Base-by-base conservation (phyloP, 1,140 invertebrate genomes). In the Heterodera carotae region DNA sequence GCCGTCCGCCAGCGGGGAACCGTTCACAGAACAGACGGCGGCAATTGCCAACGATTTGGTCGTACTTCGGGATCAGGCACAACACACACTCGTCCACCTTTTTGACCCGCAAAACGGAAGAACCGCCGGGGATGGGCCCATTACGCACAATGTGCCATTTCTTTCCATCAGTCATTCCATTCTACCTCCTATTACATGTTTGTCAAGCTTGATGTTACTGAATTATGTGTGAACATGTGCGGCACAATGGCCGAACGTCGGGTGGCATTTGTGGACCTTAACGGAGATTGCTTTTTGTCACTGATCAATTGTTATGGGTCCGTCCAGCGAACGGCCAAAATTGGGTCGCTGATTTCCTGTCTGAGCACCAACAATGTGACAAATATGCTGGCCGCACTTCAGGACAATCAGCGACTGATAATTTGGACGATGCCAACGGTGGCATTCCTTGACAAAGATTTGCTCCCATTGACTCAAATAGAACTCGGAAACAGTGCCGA, bases 71-170 rank as follows among this genome's bases (percentile, higher is more conserved):
- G 93, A 95, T 89, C 92, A 93, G 84, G 90, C 88, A 60, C 93
- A 95, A 88, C 89, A 91, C 76, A 94, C 93, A 91, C 92, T 92
- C 34, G 89, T 96, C 43, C 93, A 95, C 82, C 90, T 96, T n/a
- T 92, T 94, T 86, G 94, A 97, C 87, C 89, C 94, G 15, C 85
- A 91, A 80, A 91, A 91, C 88, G 91, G 91, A 83, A 91, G 93
- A 89, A 88, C 91, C 79, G 86, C 92, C 82, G 89, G 91, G 83
- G 93, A 94, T 87, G 91, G 91, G 27, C 91, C 91, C 89, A 89
- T 90, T 39, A 87, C 77, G 31, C 90, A 91, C 84, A 89, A 88
- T 83, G 90, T 91, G n/a, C n/a, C n/a, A n/a, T n/a, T n/a, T n/a
- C n/a, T n/a, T n/a, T n/a, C n/a, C n/a, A n/a, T n/a, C n/a, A n/a